These are phyloP conservation scores for Tupiocoris notatus DNA, from an alignment of 2,888 invertebrate species.

Conservation along the genomic window DNA sequence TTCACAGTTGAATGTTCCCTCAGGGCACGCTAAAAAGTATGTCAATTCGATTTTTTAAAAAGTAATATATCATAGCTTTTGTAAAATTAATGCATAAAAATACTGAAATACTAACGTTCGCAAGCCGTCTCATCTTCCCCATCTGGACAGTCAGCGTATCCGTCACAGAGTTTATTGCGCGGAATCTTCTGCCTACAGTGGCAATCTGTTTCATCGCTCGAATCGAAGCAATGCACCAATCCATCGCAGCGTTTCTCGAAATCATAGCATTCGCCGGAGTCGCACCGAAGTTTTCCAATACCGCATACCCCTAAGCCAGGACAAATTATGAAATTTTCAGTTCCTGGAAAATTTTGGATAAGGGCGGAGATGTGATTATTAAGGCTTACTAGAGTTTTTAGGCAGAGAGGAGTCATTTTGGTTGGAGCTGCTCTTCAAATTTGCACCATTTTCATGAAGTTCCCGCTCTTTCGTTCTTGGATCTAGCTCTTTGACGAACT, in stretches of 20 bases:
- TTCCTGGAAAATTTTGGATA: too few species aligned
- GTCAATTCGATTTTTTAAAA: not conserved
- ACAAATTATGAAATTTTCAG: not conserved
- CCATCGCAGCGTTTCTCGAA: constrained; percentile 69
- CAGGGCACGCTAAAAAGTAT: constrained; percentile 65
- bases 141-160: constrained; percentile 76
- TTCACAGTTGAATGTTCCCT: constrained; percentile 67
- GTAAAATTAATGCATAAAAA: too few species aligned
- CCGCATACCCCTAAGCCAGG: constrained; percentile 37
- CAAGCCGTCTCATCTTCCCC: constrained; percentile 80
- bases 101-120: constrained; percentile 66
- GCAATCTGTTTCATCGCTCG: constrained; percentile 74
- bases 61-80: too few species aligned
- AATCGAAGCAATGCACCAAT: constrained; percentile 70
- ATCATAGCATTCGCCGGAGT: constrained; percentile 57
- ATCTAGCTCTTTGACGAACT: not conserved
- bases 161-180: constrained; percentile 70
- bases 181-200: constrained; percentile 70
- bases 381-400: too few species aligned
- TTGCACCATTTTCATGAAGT: not conserved
- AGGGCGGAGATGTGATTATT: too few species aligned
- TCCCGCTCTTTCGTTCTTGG: not conserved
- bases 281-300: constrained; percentile 31
- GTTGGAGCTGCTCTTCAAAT: not conserved
- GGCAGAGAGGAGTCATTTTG: too few species aligned